Evolutionary conservation across 1,140 invertebrate species (phyloP), one percentile per base, ranked within the genome.

Genomic region (Paraescarpia echinospica): DNA sequence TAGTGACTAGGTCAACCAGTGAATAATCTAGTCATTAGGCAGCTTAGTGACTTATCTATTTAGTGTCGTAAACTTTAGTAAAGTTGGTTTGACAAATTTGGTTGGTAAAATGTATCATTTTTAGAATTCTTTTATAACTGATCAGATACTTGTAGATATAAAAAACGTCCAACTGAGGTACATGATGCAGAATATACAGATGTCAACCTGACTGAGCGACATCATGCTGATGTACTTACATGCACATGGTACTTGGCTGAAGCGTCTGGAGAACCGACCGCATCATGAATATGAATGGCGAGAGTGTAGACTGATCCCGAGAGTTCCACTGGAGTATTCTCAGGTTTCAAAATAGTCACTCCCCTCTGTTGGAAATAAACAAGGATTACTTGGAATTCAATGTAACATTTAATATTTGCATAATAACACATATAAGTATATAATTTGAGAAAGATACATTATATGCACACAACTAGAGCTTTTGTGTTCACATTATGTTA

Each of bases 331-430:
- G 14, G 2, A 77, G 59, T 27, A 22, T 18, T 77, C 8, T 77
- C 59, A 77, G 18, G 14, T 88, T n/a, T 8, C 94, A 94, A 31
- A 94, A 94, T 34, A 90, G 89, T 22, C 89, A 35, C 89, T 94
- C 94, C 34, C 59, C 90, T 92, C 92, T 59, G 14, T 92, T 34
- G 59, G 92, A 91, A 48, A 91, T 9, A 94, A 59, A 90, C 94
- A 89, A 27, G 93, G 94, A 9, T 95, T 95, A 94, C 93, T 95
- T 91, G 94, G 95, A 33, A 95, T 93, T 94, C 95, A 92, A 22
- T 93, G 91, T 35, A 93, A 90, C 34, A 41, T 41, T 41, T 41
- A 6, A 41, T 41, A 6, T 41, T 41, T 6, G 41, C 41, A 41
- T 6, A 6, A 12, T 27, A 77, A 77, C 2, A 77, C 59, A 77